Conservation (phyloP, 2,113 vertebrate genomes). For the Mesocricetus auratus region DNA sequence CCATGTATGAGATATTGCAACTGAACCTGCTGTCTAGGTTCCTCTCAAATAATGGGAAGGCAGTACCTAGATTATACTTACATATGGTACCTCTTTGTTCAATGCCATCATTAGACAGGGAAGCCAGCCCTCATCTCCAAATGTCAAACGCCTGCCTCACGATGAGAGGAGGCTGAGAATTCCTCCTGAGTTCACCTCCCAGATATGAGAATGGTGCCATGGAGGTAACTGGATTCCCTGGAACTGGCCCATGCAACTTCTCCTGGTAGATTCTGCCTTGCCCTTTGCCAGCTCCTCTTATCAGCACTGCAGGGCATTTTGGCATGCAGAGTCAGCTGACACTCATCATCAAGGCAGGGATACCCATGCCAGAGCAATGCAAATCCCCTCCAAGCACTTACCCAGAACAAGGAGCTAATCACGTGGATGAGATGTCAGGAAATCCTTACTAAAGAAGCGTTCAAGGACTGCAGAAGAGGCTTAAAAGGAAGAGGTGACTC, state of each 20-base stretch:
- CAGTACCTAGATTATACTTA: slow-evolving; percentile 33
- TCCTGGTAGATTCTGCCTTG: slow-evolving; percentile 33
- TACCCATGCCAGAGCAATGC: slow-evolving; percentile 64
- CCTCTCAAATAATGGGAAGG: slow-evolving; percentile 54
- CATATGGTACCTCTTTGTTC: slow-evolving; percentile 64
- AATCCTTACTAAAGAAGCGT: not conserved
- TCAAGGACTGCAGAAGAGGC: slow-evolving; percentile 17
- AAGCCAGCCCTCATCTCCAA: slow-evolving; percentile 40
- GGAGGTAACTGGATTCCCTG: slow-evolving; percentile 23
- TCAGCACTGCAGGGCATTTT: slow-evolving; percentile 12
- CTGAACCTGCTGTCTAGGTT: slow-evolving; percentile 20
- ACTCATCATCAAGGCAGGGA: slow-evolving; percentile 45
- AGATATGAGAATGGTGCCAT: not conserved
- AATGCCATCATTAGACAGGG: slow-evolving; percentile 56
- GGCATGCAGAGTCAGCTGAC: slow-evolving; percentile 44
- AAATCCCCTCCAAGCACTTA: slow-evolving; percentile 39
- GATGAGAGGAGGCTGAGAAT: slow-evolving; percentile 62
- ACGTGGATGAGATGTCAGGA: slow-evolving; percentile 34
- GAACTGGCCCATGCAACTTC: slow-evolving; percentile 28
- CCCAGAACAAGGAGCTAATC: slow-evolving; percentile 46
- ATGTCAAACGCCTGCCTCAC: slow-evolving; percentile 49
- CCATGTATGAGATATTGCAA: not conserved
- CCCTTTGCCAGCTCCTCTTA: slow-evolving; percentile 58
- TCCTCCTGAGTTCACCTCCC: slow-evolving; percentile 66
- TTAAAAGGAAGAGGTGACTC: slow-evolving; percentile 32